These are phyloP conservation scores for Nothocercus julius DNA, from an alignment of 2,113 vertebrate species.

Conservation along the genomic window DNA sequence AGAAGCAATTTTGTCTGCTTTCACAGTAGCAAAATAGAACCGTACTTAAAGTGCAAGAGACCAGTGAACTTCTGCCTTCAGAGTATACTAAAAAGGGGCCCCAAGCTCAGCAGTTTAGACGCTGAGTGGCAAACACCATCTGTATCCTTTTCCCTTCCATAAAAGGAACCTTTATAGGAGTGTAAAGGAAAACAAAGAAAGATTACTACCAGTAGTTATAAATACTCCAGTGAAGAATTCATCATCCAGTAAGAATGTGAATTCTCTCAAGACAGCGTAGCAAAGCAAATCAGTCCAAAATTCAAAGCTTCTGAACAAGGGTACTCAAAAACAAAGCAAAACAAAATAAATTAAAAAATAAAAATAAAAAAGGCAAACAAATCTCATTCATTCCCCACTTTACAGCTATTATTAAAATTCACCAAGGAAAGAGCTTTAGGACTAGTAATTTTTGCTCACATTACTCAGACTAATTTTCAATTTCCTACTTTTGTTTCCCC, in stretches of 20 bases:
- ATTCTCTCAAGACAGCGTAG: conserved; percentile 1
- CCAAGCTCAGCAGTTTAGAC: conserved; percentile 48
- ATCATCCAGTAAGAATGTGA: conserved; percentile 49
- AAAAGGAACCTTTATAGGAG: conserved; percentile 73
- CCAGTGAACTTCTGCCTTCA: conserved; percentile 53
- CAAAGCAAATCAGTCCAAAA: not conserved
- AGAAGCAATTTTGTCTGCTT: conserved; percentile 63
- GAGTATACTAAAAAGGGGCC: conserved; percentile 51
- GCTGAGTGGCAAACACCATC: conserved; percentile 72
- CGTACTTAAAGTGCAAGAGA: conserved; percentile 32
- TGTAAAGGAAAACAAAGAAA: conserved; percentile 69
- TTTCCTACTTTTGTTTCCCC: not conserved
- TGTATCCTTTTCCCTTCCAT: conserved; percentile 77
- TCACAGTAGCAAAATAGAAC: conserved; percentile 69
- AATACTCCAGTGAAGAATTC: conserved; percentile 54
- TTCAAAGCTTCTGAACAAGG: not conserved
- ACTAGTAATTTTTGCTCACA: not conserved
- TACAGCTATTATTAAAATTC: not conserved
- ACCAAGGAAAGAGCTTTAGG: not conserved
- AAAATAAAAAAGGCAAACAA: not conserved
- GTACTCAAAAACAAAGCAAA: not conserved
- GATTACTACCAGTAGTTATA: conserved; percentile 53
- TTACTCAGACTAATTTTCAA: not conserved
- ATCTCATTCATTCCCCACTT: not conserved
- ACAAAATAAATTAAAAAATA: not conserved